Conservation (phyloP, 2,888 invertebrate genomes). For the Cephonodes hylas region DNA sequence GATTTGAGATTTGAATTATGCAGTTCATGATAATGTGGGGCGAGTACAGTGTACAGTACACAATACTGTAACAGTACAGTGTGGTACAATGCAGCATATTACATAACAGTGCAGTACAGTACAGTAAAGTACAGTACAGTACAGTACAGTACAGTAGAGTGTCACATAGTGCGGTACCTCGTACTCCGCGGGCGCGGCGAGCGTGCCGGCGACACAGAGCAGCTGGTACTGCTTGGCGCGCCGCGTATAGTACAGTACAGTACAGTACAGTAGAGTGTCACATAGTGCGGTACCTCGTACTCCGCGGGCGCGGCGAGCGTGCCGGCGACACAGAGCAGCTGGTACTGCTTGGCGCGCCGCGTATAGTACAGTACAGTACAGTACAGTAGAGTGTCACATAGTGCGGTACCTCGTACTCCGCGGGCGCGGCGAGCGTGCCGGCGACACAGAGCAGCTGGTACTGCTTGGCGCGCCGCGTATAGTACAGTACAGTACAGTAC, state of each 20-base stretch:
- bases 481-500: background rate
- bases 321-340: conserved; percentile 90
- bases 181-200: conserved; percentile 87
- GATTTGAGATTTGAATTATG: too few relatives aligned
- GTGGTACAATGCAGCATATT: too few relatives aligned
- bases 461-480: conserved; percentile 90
- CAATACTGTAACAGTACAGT: too few relatives aligned
- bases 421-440: conserved; percentile 86
- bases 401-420: conserved; percentile 85
- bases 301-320: conserved; percentile 86
- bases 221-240: conserved; percentile 93
- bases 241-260: too few relatives aligned
- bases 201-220: conserved; percentile 87
- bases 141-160: too few relatives aligned
- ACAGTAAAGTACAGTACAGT: too few relatives aligned
- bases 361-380: too few relatives aligned
- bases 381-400: background rate
- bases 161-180: conserved; percentile 74
- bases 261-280: background rate
- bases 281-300: conserved; percentile 82
- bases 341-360: conserved; percentile 92
- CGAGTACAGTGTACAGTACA: too few relatives aligned
- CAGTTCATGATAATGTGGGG: too few relatives aligned
- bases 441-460: conserved; percentile 92
- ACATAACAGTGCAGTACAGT: too few relatives aligned